Evolutionary conservation across 2,888 invertebrate genomes (phyloP).

Genomic region (Himalopsyche tibetana): DNA sequence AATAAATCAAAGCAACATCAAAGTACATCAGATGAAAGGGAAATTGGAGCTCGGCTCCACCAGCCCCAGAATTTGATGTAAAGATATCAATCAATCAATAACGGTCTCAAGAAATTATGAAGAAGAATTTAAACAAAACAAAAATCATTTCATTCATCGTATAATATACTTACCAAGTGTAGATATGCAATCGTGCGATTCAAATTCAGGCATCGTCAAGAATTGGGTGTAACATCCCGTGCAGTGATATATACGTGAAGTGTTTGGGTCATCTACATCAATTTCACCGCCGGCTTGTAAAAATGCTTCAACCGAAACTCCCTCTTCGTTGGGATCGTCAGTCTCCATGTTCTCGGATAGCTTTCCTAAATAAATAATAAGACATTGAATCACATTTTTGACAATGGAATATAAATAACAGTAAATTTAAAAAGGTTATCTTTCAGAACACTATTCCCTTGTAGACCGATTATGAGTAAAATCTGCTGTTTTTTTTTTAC

Average conservation of each 20-base stretch:
- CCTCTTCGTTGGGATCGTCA: slow-evolving; percentile 69
- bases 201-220: slow-evolving; percentile 71
- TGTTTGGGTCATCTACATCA: slow-evolving; percentile 61
- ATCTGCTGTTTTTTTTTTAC: too few species aligned
- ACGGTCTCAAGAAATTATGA: not conserved
- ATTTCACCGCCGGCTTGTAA: slow-evolving; percentile 49
- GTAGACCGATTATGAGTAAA: too few species aligned
- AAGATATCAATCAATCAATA: too few species aligned
- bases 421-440: too few species aligned
- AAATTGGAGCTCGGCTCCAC: too few species aligned
- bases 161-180: slow-evolving; percentile 57
- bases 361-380: not conserved
- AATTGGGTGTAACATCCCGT: slow-evolving; percentile 74
- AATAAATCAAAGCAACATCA: too few species aligned
- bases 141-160: not conserved
- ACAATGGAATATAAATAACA: too few species aligned
- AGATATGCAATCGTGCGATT: slow-evolving; percentile 71
- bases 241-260: slow-evolving; percentile 72
- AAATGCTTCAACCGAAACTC: slow-evolving; percentile 19
- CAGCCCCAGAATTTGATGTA: too few species aligned
- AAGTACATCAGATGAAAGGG: too few species aligned
- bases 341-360: not conserved
- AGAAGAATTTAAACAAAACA: not conserved
- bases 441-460: too few species aligned
- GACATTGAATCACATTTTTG: too few species aligned